Base-by-base conservation (phyloP, 2,797 vertebrate genomes). In the Pterois miles region DNA sequence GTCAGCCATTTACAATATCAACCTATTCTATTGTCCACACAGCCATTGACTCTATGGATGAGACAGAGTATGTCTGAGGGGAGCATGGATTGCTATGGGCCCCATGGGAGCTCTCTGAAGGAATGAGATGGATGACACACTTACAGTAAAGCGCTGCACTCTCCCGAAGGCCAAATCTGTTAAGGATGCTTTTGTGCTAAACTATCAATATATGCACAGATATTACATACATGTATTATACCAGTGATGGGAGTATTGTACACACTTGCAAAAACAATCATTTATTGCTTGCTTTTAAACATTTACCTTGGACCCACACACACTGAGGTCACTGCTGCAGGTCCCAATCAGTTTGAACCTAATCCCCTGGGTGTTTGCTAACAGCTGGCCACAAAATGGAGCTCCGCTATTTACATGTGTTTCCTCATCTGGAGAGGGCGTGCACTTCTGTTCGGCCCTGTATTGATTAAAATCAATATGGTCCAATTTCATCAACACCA, bases 401-500 rank as follows among this genome's bases (percentile, higher is more conserved):
- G 62, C 70, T 60, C 40, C 43, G 22, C 74, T 76, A 76, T 92
- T 91, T 88, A 83, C 86, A 88, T 82, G 73, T 59, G 46, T 84
- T 93, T 91, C 74, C 69, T 88, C 71, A 81, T 89, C 65, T 82
- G 60, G 33, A 53, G 70, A 86, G 89, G 71, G 59, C 74, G 71
- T 33, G 76, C 59, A 86, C 76, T 74, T 86, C 72, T 74, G 65
- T 88, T 89, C 67, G 71, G 73, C 75, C 73, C 46, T 62, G 67
- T 85, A 84, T 92, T 91, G 90, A 94, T 94, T 90, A 83, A 80
- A 93, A 93, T 95, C 93, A 91, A 90, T 93, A 90, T 71, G 48
- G 77, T 85, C 90, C 87, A 89, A 90, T 93, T 84, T 88, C 92
- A 93, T 93, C 89, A 89, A 62, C 83, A 64, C 72, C 66, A 48